These are phyloP conservation scores for Myotis pilosus DNA, from an alignment of 2,797 vertebrate genomes.

Conservation along the genomic window DNA sequence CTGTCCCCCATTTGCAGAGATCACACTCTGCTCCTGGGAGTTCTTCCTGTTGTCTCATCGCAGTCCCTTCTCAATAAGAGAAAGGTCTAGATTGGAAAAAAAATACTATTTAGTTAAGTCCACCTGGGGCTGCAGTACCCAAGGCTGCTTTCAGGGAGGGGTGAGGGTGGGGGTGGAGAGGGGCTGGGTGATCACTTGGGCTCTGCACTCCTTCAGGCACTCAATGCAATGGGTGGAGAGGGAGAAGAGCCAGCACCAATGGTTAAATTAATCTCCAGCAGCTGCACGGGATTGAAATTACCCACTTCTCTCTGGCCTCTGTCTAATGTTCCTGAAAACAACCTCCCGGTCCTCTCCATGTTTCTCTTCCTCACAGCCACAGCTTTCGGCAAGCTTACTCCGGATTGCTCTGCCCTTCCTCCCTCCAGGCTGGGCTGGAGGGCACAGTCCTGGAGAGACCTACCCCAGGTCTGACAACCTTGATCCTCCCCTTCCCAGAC, in stretches of 20 bases:
- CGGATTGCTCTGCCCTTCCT: neutral
- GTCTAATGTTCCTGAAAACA: constrained; percentile 66
- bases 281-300: constrained; percentile 65
- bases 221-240: constrained; percentile 14
- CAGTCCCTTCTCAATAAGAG: neutral
- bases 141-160: neutral
- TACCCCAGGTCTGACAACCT: neutral
- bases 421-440: neutral
- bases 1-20: too few relatives aligned
- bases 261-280: constrained; percentile 74
- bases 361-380: neutral
- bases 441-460: neutral
- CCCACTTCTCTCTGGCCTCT: constrained; percentile 57
- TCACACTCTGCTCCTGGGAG: neutral
- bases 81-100: neutral
- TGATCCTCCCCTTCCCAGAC: neutral
- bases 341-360: neutral
- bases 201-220: neutral
- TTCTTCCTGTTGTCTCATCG: neutral
- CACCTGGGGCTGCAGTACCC: neutral
- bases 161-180: neutral
- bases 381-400: neutral
- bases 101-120: neutral
- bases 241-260: constrained; percentile 13
- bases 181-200: neutral